Conservation (phyloP, 2,797 vertebrate genomes). For the Sandelia bainsii region DNA sequence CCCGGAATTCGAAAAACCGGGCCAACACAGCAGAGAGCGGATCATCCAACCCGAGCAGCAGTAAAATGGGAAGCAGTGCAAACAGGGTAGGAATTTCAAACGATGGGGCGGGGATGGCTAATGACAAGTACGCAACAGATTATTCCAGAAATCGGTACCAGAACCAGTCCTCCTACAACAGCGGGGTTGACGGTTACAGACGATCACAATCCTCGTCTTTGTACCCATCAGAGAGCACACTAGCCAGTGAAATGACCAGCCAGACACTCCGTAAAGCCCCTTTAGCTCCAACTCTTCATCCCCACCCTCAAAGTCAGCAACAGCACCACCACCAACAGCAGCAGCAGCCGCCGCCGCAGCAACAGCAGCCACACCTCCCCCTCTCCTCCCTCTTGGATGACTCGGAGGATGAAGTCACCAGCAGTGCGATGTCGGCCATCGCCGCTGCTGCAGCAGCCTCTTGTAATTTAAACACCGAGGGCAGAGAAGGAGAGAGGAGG, state of each 20-base stretch:
- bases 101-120: slow-evolving; percentile 59
- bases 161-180: slow-evolving; percentile 74
- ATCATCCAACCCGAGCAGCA: slow-evolving; percentile 53
- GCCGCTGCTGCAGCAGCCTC: slow-evolving; percentile 86
- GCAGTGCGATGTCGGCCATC: slow-evolving; percentile 88
- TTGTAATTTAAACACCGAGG: slow-evolving; percentile 81
- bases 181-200: slow-evolving; percentile 79
- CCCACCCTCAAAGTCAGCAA: slow-evolving; percentile 84
- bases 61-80: slow-evolving; percentile 68
- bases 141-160: slow-evolving; percentile 85
- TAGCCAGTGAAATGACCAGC: slow-evolving; percentile 75
- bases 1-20: slow-evolving; percentile 79
- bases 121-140: slow-evolving; percentile 80
- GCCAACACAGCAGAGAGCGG: slow-evolving; percentile 36
- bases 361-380: slow-evolving; percentile 82
- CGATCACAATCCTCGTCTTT: slow-evolving; percentile 75
- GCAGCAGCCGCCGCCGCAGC: slow-evolving; percentile 54
- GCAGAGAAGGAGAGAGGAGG: slow-evolving; percentile 82
- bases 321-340: slow-evolving; percentile 75
- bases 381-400: slow-evolving; percentile 86
- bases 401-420: slow-evolving; percentile 88
- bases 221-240: slow-evolving; percentile 75
- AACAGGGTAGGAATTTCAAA: slow-evolving; percentile 66
- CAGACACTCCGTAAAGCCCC: slow-evolving; percentile 87
- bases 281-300: slow-evolving; percentile 86